Evolutionary conservation across 2,113 vertebrate species (phyloP).

Genomic region (Zosterops lateralis): DNA sequence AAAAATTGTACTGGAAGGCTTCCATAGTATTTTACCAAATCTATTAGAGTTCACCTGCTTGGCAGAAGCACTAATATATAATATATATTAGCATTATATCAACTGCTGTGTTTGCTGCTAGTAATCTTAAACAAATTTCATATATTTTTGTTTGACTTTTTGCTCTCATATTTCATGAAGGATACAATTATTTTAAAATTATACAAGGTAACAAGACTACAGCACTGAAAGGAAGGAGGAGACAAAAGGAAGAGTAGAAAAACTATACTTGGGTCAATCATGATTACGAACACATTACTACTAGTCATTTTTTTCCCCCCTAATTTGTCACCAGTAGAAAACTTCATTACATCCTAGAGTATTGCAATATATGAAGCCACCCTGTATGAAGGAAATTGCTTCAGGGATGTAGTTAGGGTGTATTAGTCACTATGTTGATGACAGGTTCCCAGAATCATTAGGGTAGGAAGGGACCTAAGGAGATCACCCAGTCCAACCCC

Average conservation of each 20-base stretch:
- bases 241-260: background rate
- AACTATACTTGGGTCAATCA: background rate
- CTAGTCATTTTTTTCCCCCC: accelerated
- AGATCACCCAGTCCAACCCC: background rate
- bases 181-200: background rate
- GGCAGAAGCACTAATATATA: background rate
- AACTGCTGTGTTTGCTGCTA: background rate
- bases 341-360: background rate
- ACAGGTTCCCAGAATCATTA: background rate
- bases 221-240: background rate
- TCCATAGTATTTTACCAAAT: background rate
- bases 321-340: background rate
- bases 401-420: no score
- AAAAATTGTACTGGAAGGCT: background rate
- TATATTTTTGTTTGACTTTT: accelerated
- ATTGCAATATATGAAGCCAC: background rate
- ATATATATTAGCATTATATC: background rate
- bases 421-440: background rate
- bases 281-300: background rate
- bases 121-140: background rate
- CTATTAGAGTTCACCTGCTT: background rate
- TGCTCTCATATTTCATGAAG: background rate
- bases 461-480: background rate
- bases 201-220: background rate
- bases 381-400: background rate